Conservation (phyloP, 2,113 vertebrate genomes). For the Baryphthengus martii region DNA sequence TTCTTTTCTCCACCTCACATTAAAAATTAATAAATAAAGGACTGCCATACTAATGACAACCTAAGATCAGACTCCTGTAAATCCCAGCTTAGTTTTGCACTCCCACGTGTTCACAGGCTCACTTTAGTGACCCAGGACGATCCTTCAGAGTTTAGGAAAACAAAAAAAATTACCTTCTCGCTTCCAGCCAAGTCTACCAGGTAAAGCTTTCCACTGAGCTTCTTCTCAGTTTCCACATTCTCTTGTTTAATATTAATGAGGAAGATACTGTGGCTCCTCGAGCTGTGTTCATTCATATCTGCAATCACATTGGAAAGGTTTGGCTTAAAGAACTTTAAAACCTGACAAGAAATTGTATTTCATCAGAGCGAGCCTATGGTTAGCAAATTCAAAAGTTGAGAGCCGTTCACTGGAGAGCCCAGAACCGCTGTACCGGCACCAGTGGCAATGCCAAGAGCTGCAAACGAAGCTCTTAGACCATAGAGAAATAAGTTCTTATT, state of each 20-base stretch:
- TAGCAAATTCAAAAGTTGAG: not conserved
- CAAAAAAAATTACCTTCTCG: constrained; percentile 84
- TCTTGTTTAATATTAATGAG: constrained; percentile 97
- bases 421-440: not conserved
- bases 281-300: constrained; percentile 99
- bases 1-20: not conserved
- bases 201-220: constrained; percentile 94
- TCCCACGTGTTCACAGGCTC: not conserved
- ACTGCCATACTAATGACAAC: no score
- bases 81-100: not conserved
- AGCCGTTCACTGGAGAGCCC: not conserved
- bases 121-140: not conserved
- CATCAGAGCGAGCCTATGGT: not conserved
- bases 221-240: constrained; percentile 94
- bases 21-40: no score
- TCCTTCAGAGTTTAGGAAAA: not conserved
- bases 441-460: not conserved
- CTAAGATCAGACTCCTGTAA: not conserved
- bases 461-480: not conserved
- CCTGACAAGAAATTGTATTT: not conserved
- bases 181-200: constrained; percentile 95
- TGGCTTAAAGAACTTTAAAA: not conserved
- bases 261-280: constrained; percentile 96
- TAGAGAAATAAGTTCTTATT: not conserved
- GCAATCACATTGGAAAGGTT: not conserved